Evolutionary conservation across 2,797 vertebrate genomes (phyloP), one percentile per base, ranked within the genome.

Genomic region (Craterocephalus amniculus): DNA sequence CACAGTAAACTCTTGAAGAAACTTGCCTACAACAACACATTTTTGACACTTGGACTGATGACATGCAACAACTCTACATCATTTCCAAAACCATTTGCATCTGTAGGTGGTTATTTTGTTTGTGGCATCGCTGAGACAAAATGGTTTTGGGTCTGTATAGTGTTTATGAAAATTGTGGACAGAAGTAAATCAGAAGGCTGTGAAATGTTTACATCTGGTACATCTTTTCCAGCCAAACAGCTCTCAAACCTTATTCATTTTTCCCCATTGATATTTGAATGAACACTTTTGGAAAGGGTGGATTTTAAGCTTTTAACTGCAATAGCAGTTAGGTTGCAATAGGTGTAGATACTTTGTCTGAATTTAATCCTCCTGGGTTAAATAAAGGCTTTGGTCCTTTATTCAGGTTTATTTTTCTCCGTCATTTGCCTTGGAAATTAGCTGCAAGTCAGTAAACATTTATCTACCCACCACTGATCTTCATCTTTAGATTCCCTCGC

Each of bases 71-170:
- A 49, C 31, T 12, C 14, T 58, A 43, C 31, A 62, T 67, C 45
- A 63, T 57, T 24, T 26, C 76, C 60, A 52, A 77, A 80, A 56
- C 49, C 38, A 22, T 80, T 75, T 61, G 57, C 81, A 89, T 82
- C 85, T 90, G 79, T 66, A 58, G 70, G 66, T 58, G 63, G 57
- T 88, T 81, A 76, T 73, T 79, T 67, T 70, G 66, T 74, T 70
- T 24, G 72, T 35, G 51, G 57, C 49, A 54, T 73, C 31, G 43
- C 36, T 70, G 40, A 51, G n/a, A 65, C 56, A 74, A 76, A 74
- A 69, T 35, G 20, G 61, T 85, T 75, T 72, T 59, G 20, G 61
- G 61, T 67, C 35, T 59, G 66, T 61, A 54, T 58, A 59, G 67
- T 55, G 61, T 81, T 84, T 77, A 60, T 74, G 62, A 56, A 75